These are phyloP conservation scores for Melieria crassipennis DNA, from an alignment of 2,888 invertebrate genomes.

Conservation along the genomic window DNA sequence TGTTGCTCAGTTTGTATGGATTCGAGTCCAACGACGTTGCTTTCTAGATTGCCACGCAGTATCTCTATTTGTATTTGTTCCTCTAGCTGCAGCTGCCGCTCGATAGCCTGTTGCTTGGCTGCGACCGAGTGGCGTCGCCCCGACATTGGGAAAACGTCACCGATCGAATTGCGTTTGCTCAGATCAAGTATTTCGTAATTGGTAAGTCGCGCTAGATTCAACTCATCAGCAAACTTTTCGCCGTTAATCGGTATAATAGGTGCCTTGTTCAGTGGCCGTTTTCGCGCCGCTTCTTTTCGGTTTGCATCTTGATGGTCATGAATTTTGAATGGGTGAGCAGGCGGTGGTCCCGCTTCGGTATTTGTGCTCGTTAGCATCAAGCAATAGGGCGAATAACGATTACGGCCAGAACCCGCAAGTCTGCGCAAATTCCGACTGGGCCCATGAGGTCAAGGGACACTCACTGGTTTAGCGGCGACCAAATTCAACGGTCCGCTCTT, in stretches of 20 bases:
- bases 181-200: conserved; percentile 58
- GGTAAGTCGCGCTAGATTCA: conserved; percentile 51
- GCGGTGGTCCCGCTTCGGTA: conserved; percentile 27
- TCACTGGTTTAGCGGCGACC: conserved; percentile 20
- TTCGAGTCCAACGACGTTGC: conserved; percentile 6
- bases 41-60: conserved; percentile 43
- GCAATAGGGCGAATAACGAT: neutral
- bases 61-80: conserved; percentile 45
- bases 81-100: conserved; percentile 46
- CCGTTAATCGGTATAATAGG: conserved; percentile 54
- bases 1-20: neutral
- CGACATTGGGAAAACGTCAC: conserved; percentile 41
- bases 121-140: conserved; percentile 38
- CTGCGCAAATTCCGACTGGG: conserved; percentile 22
- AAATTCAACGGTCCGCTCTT: conserved; percentile 39
- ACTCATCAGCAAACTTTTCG: conserved; percentile 54
- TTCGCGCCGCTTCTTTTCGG: neutral
- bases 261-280: conserved; percentile 49
- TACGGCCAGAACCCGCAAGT: neutral
- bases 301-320: neutral
- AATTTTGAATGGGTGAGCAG: conserved; percentile 32
- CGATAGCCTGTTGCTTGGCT: conserved; percentile 8
- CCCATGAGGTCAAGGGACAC: conserved; percentile 8
- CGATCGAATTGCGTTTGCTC: conserved; percentile 54
- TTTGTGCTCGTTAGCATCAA: conserved; percentile 16